Base-by-base conservation (phyloP, 1,140 invertebrate species). In the Drosophila bifasciata region DNA sequence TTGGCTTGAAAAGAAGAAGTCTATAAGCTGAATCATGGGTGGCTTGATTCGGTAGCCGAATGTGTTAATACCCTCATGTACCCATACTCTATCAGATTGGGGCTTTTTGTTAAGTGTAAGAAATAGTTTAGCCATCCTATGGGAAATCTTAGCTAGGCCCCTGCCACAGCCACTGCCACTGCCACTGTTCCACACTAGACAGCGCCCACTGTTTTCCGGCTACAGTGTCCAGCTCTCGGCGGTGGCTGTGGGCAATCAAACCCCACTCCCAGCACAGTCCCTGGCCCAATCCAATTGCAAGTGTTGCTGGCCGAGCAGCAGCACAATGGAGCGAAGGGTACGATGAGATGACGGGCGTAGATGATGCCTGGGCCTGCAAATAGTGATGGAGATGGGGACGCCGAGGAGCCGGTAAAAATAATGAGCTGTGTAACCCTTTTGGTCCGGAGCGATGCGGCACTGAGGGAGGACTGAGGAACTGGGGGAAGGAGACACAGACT, bases 341-440 rank as follows among this genome's bases (percentile, higher is more conserved):
- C 49, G 45, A 55, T 25, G 50, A 66, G 71, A 51, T 53, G 61
- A 75, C 49, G 74, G 58, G 49, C n/a, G n/a, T 43, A 21, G 44
- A 57, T 17, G 60, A 25, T 19, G 41, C 44, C 44, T 48, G 43
- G 23, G 60, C 43, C 63, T n/a, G 25, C 40, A 60, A 36, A 5
- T 36, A 36, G 11, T 13, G 63, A 76, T 61, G 73, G 53, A 71
- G 51, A 23, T 13, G 32, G 43, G 17, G 50, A 40, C 48, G 9
- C 28, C 61, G 39, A 28, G 8, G 48, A 21, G 64, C 2, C 45
- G 61, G 73, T 75, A 70, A 60, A 85, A 85, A 79, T 85, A 85
- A 85, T 85, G 81, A 85, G 81, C 73, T 81, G 83, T 86, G 83
- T 71, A 86, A 78, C 81, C 81, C 81, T 86, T 85, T 77, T 67